phyloP scores from a whole-genome alignment of 2,888 invertebrate species.

The Syrphus vitripennis region DNA sequence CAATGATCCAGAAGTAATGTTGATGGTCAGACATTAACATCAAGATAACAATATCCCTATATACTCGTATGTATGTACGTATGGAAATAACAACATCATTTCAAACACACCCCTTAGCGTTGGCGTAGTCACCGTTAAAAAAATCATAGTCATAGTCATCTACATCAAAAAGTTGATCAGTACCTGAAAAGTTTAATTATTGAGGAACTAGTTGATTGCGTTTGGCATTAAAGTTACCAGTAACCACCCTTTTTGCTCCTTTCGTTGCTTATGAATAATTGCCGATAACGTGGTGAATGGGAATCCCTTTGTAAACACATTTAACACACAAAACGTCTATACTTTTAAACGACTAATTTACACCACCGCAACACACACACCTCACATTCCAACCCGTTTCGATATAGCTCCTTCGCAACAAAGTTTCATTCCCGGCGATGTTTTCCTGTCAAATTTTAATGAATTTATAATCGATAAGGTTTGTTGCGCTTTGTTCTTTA shows the following conservation, averaged over 20 bases:
- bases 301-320: conserved; percentile 54
- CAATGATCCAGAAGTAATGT: conserved; percentile 62
- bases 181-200: conserved; percentile 69
- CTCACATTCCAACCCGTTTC: background rate
- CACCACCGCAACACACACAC: conserved; percentile 59
- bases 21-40: conserved; percentile 47
- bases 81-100: background rate
- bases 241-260: conserved; percentile 64
- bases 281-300: conserved; percentile 68
- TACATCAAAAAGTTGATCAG: conserved; percentile 29
- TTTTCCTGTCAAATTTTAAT: conserved; percentile 69
- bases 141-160: background rate
- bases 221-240: conserved; percentile 67
- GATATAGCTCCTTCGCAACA: conserved; percentile 33
- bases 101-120: background rate
- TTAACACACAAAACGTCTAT: conserved; percentile 30
- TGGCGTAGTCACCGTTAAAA: background rate
- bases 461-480: conserved; percentile 70
- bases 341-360: conserved; percentile 68
- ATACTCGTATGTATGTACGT: background rate
- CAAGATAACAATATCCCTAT: conserved; percentile 6
- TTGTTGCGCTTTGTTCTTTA: conserved; percentile 60
- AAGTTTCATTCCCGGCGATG: conserved; percentile 54
- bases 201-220: conserved; percentile 69
- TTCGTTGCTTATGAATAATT: conserved; percentile 70